These are phyloP conservation scores for Pseudopleuronectes americanus DNA, from an alignment of 2,797 vertebrate species.

Conservation along the genomic window DNA sequence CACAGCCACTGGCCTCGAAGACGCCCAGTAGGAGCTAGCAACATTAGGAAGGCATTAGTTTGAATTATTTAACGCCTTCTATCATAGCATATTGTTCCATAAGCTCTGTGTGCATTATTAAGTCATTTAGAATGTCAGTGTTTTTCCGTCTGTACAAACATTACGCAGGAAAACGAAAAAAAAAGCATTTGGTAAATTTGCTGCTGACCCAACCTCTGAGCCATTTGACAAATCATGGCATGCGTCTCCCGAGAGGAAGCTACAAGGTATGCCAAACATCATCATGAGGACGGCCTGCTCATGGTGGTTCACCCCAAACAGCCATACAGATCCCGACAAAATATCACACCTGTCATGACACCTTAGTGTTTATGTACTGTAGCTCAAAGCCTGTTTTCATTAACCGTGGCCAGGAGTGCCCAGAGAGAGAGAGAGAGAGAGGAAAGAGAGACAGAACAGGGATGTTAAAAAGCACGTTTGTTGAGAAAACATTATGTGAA, in stretches of 20 bases:
- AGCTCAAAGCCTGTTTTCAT: slow-evolving; percentile 52
- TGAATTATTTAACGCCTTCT: slow-evolving; percentile 72
- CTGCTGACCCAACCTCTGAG: slow-evolving; percentile 49
- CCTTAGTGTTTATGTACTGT: slow-evolving; percentile 46
- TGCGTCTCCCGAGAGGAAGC: slow-evolving; percentile 49
- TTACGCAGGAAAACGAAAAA: neutral
- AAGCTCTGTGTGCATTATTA: slow-evolving; percentile 56
- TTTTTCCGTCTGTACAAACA: slow-evolving; percentile 36
- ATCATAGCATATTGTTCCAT: slow-evolving; percentile 49
- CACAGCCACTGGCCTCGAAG: slow-evolving; percentile 39
- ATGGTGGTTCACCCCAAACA: slow-evolving; percentile 34
- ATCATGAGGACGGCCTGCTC: slow-evolving; percentile 39
- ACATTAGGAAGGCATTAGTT: slow-evolving; percentile 50
- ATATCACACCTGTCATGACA: slow-evolving; percentile 75
- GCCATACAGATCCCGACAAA: slow-evolving; percentile 60
- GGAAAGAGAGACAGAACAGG: slow-evolving; percentile 21
- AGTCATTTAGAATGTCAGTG: slow-evolving; percentile 48
- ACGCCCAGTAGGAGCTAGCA: slow-evolving; percentile 30
- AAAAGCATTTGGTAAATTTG: slow-evolving; percentile 39
- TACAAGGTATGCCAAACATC: slow-evolving; percentile 52
- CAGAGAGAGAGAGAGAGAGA: neutral
- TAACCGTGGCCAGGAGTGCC: slow-evolving; percentile 27
- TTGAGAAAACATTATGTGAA: slow-evolving; percentile 15
- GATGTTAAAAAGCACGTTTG: slow-evolving; percentile 34
- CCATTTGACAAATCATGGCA: slow-evolving; percentile 57